These are phyloP conservation scores for Castor canadensis DNA, from an alignment of 2,113 vertebrate species.

Conservation along the genomic window DNA sequence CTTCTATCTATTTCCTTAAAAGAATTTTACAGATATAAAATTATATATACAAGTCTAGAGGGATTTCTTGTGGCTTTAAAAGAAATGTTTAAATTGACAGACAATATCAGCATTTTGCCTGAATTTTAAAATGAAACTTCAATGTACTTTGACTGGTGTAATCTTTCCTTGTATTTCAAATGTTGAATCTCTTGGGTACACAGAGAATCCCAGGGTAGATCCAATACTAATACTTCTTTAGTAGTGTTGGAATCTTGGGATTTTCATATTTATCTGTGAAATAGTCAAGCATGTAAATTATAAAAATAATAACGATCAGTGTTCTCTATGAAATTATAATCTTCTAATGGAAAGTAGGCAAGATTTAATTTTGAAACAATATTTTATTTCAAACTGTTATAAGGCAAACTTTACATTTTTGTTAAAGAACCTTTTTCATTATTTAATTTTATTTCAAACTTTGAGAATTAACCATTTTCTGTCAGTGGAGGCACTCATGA, in stretches of 20 bases:
- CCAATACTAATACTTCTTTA: constrained; percentile 5
- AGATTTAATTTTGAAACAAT: neutral
- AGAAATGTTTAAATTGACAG: neutral
- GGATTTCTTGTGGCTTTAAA: neutral
- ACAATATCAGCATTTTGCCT: neutral
- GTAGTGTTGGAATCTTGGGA: neutral
- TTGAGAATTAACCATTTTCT: neutral
- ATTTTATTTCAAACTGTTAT: neutral
- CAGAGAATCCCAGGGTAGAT: neutral
- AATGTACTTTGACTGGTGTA: neutral
- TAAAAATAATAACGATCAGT: constrained; percentile 21
- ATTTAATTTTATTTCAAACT: neutral
- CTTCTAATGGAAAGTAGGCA: constrained; percentile 4
- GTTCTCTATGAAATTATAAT: constrained; percentile 11
- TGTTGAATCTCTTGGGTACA: neutral
- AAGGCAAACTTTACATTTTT: neutral
- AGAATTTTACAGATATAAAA: constrained; percentile 4
- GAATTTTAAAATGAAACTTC: constrained; percentile 46
- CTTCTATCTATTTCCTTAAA: neutral
- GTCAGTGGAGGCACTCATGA: neutral
- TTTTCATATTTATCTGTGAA: neutral
- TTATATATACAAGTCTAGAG: neutral
- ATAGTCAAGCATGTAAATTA: neutral
- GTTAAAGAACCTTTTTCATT: neutral
- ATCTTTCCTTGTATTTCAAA: constrained; percentile 6